Percentiles rank a stretch among this genome's conserved stretches.
These are phyloP conservation scores for Serranus cabrilla DNA, from an alignment of 2,797 vertebrate genomes.

Conservation along the genomic window DNA sequence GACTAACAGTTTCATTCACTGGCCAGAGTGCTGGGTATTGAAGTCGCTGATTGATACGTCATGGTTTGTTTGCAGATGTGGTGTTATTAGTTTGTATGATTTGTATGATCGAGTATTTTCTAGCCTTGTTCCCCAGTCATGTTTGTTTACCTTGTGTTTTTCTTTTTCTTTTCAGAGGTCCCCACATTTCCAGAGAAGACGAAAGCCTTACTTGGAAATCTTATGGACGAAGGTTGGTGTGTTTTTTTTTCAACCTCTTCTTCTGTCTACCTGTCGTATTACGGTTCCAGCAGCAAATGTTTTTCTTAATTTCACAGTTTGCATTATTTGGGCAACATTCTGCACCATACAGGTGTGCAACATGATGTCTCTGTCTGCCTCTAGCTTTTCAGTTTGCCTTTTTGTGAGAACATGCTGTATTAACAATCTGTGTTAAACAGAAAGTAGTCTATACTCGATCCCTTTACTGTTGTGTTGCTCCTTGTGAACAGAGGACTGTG, in stretches of 20 bases:
- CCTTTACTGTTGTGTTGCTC: background rate
- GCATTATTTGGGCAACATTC: background rate
- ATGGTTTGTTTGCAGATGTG: background rate
- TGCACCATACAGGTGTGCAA: background rate
- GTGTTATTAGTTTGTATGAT: background rate
- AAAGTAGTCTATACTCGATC: background rate
- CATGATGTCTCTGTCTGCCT: background rate
- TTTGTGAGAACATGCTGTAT: background rate
- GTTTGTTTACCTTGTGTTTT: slow-evolving; percentile 29
- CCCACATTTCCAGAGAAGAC: slow-evolving; percentile 88
- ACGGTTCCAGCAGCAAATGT: no score
- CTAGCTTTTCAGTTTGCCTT: background rate
- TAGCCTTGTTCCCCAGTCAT: background rate
- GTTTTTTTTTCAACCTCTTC: background rate
- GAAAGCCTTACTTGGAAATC: slow-evolving; percentile 88
- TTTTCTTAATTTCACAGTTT: slow-evolving; percentile 3
- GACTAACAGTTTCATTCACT: background rate
- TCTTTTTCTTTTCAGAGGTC: slow-evolving; percentile 81
- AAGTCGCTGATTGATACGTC: background rate
- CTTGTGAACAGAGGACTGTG: background rate
- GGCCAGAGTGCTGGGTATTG: background rate
- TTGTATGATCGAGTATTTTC: background rate
- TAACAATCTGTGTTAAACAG: background rate
- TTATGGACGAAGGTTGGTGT: slow-evolving; percentile 90
- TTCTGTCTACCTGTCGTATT: background rate